These are phyloP conservation scores for Blastobasis adustella DNA, from an alignment of 2,888 invertebrate species.

Conservation along the genomic window DNA sequence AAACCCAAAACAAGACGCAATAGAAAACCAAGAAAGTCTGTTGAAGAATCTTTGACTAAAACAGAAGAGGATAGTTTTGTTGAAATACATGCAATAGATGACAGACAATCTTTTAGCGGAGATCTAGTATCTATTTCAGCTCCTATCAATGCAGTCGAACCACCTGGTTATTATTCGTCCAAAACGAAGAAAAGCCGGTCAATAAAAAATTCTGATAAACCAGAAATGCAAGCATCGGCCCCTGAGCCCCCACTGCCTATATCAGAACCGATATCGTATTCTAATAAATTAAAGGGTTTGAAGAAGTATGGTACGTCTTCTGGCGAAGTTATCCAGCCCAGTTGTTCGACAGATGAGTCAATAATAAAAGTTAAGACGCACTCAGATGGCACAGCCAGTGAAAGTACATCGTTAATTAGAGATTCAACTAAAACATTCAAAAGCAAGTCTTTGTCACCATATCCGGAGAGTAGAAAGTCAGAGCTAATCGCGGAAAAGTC, in stretches of 20 bases:
- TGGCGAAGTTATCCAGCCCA: conserved; percentile 19
- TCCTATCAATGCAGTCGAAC: conserved; percentile 46
- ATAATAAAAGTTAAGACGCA: conserved; percentile 18
- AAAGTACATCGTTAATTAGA: conserved; percentile 24
- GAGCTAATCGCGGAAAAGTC: conserved; percentile 37
- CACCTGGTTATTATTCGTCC: conserved; percentile 31
- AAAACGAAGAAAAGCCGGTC: conserved; percentile 47
- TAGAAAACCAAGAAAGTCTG: conserved; percentile 44
- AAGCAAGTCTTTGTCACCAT: conserved; percentile 48
- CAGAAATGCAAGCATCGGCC: background rate
- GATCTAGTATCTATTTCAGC: conserved; percentile 61
- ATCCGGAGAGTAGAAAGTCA: conserved; percentile 36
- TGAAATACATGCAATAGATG: conserved; percentile 65
- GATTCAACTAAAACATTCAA: conserved; percentile 43
- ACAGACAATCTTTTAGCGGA: conserved; percentile 44
- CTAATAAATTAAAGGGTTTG: conserved; percentile 14
- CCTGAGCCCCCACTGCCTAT: too few species aligned
- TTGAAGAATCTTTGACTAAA: conserved; percentile 44
- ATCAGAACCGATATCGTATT: conserved; percentile 21
- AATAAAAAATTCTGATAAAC: conserved; percentile 45
- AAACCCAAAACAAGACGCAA: conserved; percentile 50
- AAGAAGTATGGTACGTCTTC: conserved; percentile 16
- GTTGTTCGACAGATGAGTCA: conserved; percentile 12
- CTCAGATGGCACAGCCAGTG: conserved; percentile 18
- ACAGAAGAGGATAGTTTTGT: conserved; percentile 62